A percentile compares a stretch with the other conserved stretches of the same genome.
Conservation (phyloP, 2,888 invertebrate species). For the Sesia apiformis region DNA sequence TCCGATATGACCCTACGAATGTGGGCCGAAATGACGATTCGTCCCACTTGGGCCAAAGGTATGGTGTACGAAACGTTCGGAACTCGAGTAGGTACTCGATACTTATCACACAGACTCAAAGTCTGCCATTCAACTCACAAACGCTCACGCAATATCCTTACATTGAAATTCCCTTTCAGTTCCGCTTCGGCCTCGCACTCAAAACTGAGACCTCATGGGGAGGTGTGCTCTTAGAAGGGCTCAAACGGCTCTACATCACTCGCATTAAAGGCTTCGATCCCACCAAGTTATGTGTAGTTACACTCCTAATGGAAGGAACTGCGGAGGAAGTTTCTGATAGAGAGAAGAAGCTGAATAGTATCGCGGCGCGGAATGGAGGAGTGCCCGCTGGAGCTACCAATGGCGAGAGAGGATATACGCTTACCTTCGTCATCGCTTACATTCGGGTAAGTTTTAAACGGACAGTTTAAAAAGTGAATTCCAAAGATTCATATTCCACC, state of each 20-base stretch:
- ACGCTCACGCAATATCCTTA: too few species aligned
- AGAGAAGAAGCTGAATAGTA: slow-evolving; percentile 80
- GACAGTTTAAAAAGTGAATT: not conserved
- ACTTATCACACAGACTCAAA: too few species aligned
- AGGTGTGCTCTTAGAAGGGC: slow-evolving; percentile 80
- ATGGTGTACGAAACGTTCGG: too few species aligned
- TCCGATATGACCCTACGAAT: too few species aligned
- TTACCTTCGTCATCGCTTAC: slow-evolving; percentile 99
- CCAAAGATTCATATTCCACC: not conserved
- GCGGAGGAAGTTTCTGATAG: slow-evolving; percentile 78
- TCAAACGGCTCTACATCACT: slow-evolving; percentile 92
- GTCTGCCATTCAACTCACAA: too few species aligned
- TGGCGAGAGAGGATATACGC: slow-evolving; percentile 94
- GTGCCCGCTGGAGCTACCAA: slow-evolving; percentile 94
- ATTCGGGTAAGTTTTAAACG: slow-evolving; percentile 80
- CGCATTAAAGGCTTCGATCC: slow-evolving; percentile 90
- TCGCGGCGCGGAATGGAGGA: slow-evolving; percentile 86
- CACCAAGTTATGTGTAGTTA: slow-evolving; percentile 89
- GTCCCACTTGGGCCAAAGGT: too few species aligned
- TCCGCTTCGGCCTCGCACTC: slow-evolving; percentile 90
- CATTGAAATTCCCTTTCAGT: slow-evolving; percentile 62
- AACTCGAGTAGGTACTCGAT: too few species aligned
- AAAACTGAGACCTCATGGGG: slow-evolving; percentile 77
- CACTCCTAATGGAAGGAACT: slow-evolving; percentile 93
- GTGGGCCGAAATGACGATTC: too few species aligned